A percentile compares a stretch with the other conserved stretches of the same genome.
Evolutionary conservation across 2,113 vertebrate genomes (phyloP).

Genomic region (Morone chrysops): DNA sequence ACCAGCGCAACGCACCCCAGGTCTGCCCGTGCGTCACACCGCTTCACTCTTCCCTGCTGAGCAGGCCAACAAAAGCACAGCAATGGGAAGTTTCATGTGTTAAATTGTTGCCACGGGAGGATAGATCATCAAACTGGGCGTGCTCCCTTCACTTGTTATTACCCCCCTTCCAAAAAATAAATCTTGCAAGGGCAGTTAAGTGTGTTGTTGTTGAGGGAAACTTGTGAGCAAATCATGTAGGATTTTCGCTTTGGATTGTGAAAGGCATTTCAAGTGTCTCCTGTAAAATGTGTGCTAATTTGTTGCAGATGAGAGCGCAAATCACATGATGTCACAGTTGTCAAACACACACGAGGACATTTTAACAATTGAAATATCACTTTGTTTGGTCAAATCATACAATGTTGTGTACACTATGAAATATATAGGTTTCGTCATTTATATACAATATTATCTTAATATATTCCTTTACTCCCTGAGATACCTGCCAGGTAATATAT

Average conservation of each 20-base stretch:
- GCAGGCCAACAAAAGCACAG: conserved; percentile 68
- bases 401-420: background rate
- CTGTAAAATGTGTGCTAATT: conserved; percentile 13
- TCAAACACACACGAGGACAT: background rate
- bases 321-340: background rate
- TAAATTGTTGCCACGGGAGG: conserved; percentile 36
- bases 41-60: conserved; percentile 12
- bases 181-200: conserved; percentile 29
- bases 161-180: conserved; percentile 29
- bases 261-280: background rate
- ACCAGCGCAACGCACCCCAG: background rate
- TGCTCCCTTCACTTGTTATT: conserved; percentile 26
- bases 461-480: background rate
- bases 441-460: background rate
- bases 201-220: conserved; percentile 26
- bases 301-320: conserved; percentile 29
- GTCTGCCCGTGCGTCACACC: conserved; percentile 50
- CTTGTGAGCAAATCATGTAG: conserved; percentile 3
- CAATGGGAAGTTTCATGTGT: conserved; percentile 33
- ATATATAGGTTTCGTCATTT: background rate
- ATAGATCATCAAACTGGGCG: conserved; percentile 37
- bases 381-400: background rate
- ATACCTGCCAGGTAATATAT: background rate
- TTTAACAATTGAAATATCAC: background rate
- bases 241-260: background rate